Conservation (phyloP, 1,140 invertebrate species). For the Pissodes strobi region DNA sequence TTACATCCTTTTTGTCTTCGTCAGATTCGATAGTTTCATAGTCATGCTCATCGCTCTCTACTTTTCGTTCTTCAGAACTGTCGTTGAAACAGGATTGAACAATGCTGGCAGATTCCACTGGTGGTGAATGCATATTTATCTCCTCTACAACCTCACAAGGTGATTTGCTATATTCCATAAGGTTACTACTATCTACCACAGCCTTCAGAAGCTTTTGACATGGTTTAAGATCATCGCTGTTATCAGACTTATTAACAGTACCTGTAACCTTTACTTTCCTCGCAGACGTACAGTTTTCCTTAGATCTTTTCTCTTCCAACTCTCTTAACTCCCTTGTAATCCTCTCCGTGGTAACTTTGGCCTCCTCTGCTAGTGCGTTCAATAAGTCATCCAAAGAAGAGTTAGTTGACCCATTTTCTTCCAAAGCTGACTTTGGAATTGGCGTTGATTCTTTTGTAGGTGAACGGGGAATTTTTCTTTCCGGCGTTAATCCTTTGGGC, state of each 20-base stretch:
- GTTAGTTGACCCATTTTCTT: conserved; percentile 36
- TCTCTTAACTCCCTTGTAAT: conserved; percentile 58
- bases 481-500: conserved; percentile 42
- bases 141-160: conserved; percentile 42
- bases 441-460: conserved; percentile 45
- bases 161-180: conserved; percentile 36
- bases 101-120: conserved; percentile 35
- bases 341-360: conserved; percentile 60
- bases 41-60: conserved; percentile 46
- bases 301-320: conserved; percentile 5
- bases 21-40: conserved; percentile 52
- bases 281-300: too few species aligned
- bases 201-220: conserved; percentile 57
- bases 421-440: conserved; percentile 40
- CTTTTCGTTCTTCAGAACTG: conserved; percentile 32
- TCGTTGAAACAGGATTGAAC: conserved; percentile 40
- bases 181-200: conserved; percentile 50
- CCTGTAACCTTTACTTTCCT: conserved; percentile 28
- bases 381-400: conserved; percentile 51
- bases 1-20: conserved; percentile 29
- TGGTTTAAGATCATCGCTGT: conserved; percentile 49
- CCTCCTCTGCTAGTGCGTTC: conserved; percentile 50
- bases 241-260: conserved; percentile 49
- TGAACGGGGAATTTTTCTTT: conserved; percentile 32
- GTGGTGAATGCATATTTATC: conserved; percentile 39